Evolutionary conservation across 2,888 invertebrate genomes (phyloP), one percentile per base, ranked within the genome.

Genomic region (Crepidodera aurea): DNA sequence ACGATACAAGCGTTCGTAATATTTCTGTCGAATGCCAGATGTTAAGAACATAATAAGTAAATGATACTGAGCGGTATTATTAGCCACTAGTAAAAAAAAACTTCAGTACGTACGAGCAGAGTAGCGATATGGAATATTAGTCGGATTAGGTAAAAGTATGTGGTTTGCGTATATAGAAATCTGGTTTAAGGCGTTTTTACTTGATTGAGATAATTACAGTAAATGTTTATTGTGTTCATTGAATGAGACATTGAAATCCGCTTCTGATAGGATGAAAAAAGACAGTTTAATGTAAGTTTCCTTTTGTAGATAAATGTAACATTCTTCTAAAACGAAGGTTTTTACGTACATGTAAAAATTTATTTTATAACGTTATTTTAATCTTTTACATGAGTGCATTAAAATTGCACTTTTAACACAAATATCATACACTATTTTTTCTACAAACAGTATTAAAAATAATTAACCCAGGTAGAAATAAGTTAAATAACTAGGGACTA

Each of bases 11-110:
- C 44, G 53, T 60, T 55, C 37, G 57, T 61, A 66, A 64, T 66
- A 63, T 60, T 55, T 60, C 63, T 58, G 56, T 54, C 66, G 66
- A 57, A 40, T 66, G 60, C 67, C 67, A 67, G 63, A 67, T 67
- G 67, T 63, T 67, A 51, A 55, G 56, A 48, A 40, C 54, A 59
- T 62, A 62, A 62, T 65, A 60, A 62, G 65, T 60, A 46, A 51
- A 53, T 51, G 51, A 48, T 51, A 59, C 46, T 44, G 34, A 56
- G 62, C 50, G 51, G 56, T 56, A 19, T 62, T 51, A 61, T 61
- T 56, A 56, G 34, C 62, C 42, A 51, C 50, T 62, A 29, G 48
- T 44, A 22, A 44, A 56, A 60, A n/a, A n/a, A 62, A 57, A 57
- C 37, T 62, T 51, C 62, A 57, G 32, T 62, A 57, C 57, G 51